Conservation (phyloP, 2,113 vertebrate genomes). For the Andinoacara biseriatus region DNA sequence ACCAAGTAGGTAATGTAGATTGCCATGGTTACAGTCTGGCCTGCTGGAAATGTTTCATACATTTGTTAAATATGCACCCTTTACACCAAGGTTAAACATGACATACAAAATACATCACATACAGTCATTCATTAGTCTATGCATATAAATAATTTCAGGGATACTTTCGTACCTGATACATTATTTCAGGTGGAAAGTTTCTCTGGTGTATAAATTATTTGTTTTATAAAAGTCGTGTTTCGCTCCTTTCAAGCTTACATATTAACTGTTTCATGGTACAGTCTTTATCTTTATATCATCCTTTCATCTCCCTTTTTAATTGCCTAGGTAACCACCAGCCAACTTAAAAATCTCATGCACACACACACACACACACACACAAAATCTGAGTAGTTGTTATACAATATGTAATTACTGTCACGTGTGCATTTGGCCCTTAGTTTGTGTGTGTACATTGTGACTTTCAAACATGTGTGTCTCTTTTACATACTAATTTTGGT, state of each 20-base stretch:
- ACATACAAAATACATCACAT: neutral
- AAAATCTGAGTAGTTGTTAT: conserved; percentile 10
- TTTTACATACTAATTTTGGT: conserved; percentile 17
- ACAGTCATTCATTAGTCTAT: neutral
- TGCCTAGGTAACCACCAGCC: conserved; percentile 50
- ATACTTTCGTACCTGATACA: neutral
- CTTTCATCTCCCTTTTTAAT: conserved; percentile 49
- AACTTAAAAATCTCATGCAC: neutral
- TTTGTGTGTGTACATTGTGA: conserved; percentile 18
- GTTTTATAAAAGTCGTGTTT: conserved; percentile 53
- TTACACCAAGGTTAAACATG: conserved; percentile 35
- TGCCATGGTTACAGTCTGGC: conserved; percentile 70
- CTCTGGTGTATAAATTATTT: conserved; percentile 26
- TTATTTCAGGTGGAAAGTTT: conserved; percentile 24
- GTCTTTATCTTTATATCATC: conserved; percentile 13
- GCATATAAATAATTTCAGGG: neutral
- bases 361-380: neutral
- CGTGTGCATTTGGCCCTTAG: conserved; percentile 10
- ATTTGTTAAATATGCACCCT: conserved; percentile 48
- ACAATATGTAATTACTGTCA: neutral
- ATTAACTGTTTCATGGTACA: neutral
- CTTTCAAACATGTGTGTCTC: neutral
- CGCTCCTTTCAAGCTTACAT: conserved; percentile 16
- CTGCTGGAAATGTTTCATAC: conserved; percentile 53
- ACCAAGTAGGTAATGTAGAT: conserved; percentile 65